phyloP scores from a whole-genome alignment of 2,888 invertebrate species.

The Cactoblastis cactorum region DNA sequence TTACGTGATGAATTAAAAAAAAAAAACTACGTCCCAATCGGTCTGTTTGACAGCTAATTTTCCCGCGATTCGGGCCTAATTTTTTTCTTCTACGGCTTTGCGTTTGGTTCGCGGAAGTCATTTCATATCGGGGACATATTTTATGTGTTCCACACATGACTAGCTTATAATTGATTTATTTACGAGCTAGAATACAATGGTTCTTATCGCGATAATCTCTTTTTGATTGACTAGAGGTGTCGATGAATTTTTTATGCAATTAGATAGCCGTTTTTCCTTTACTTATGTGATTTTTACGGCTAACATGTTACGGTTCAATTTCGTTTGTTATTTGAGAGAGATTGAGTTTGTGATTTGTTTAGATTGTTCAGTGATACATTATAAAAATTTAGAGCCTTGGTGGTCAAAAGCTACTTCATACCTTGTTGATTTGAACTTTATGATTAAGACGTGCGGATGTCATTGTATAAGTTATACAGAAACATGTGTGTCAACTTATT shows the following conservation, averaged over 20 bases:
- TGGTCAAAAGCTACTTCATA: slow-evolving; percentile 13
- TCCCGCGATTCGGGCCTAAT: slow-evolving; percentile 33
- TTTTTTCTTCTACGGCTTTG: slow-evolving; percentile 39
- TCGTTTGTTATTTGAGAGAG: slow-evolving; percentile 4
- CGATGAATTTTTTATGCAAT: slow-evolving; percentile 16
- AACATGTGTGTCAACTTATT: no score
- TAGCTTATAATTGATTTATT: slow-evolving; percentile 51
- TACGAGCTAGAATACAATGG: slow-evolving; percentile 29
- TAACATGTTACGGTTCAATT: slow-evolving; percentile 7
- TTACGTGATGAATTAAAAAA: no score
- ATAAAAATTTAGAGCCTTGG: slow-evolving; percentile 27
- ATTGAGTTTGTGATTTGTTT: slow-evolving; percentile 22
- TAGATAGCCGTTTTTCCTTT: slow-evolving; percentile 8
- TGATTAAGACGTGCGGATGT: slow-evolving; percentile 16
- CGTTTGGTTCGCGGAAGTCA: slow-evolving; percentile 46
- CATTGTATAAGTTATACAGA: not conserved
- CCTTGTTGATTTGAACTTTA: slow-evolving; percentile 24
- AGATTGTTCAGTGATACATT: slow-evolving; percentile 44
- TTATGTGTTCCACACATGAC: slow-evolving; percentile 55
- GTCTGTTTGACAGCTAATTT: slow-evolving; percentile 45
- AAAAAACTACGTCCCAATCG: slow-evolving; percentile 13
- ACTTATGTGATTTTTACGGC: slow-evolving; percentile 19
- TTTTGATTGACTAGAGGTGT: slow-evolving; percentile 31
- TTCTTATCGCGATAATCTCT: slow-evolving; percentile 32
- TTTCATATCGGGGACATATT: slow-evolving; percentile 35